Conservation (phyloP, 2,113 vertebrate genomes). For the Dascyllus trimaculatus region DNA sequence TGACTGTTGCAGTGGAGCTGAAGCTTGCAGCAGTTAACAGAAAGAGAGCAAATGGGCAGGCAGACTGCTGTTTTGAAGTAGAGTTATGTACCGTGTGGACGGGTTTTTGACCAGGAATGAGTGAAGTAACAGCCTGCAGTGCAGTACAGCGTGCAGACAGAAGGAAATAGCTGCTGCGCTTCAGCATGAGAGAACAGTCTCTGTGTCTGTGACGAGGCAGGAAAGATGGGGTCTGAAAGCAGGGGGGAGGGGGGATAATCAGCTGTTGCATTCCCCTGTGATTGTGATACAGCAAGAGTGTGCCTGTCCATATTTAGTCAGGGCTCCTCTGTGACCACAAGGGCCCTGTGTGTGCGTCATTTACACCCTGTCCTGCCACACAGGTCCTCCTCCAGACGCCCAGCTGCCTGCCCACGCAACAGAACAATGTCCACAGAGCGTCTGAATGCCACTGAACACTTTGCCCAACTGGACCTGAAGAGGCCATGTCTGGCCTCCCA, state of each 20-base stretch:
- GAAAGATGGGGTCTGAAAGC: conserved; percentile 47
- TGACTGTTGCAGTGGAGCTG: conserved; percentile 18
- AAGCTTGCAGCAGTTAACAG: neutral
- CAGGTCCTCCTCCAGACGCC: conserved; percentile 70
- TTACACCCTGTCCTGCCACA: conserved; percentile 82
- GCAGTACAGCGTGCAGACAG: neutral
- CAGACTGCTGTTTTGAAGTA: neutral
- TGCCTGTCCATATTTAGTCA: conserved; percentile 93
- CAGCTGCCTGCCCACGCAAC: conserved; percentile 46
- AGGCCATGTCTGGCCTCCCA: conserved; percentile 52
- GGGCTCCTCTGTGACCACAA: conserved; percentile 86
- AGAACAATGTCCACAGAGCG: conserved; percentile 70
- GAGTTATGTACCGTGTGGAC: neutral
- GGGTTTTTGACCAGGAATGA: neutral
- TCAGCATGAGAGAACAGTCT: conserved; percentile 18
- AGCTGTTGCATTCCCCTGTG: conserved; percentile 88
- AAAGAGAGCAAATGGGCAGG: neutral
- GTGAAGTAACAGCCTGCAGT: too few species aligned
- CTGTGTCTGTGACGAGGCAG: conserved; percentile 57
- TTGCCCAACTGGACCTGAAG: conserved; percentile 41
- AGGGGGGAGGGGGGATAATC: conserved; percentile 73
- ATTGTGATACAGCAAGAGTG: conserved; percentile 86
- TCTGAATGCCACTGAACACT: conserved; percentile 63
- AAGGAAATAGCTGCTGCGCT: neutral
- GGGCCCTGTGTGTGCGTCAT: conserved; percentile 85